phyloP scores from a whole-genome alignment of 1,140 invertebrate genomes.

The Drosophila sulfurigaster region DNA sequence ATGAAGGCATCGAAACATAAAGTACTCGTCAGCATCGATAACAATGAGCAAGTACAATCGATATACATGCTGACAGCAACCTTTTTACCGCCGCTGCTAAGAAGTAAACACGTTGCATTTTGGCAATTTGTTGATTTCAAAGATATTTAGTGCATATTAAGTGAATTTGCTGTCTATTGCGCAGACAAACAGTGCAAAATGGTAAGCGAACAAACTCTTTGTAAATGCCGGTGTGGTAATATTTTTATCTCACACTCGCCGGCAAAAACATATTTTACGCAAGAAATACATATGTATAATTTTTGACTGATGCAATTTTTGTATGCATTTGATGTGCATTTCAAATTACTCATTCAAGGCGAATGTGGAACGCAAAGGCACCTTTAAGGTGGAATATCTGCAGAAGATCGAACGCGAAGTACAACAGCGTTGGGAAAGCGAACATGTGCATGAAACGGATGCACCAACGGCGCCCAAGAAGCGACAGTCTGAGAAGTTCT shows the following conservation, averaged over 20 bases:
- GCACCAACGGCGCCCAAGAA: slow-evolving; percentile 88
- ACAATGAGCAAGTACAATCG: not conserved
- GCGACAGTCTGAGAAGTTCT: slow-evolving; percentile 92
- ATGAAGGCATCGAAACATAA: too few relatives aligned
- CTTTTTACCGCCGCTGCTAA: slow-evolving; percentile 34
- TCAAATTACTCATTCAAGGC: slow-evolving; percentile 51
- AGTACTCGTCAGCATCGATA: slow-evolving; percentile 17
- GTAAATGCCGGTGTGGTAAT: not conserved
- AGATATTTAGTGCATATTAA: slow-evolving; percentile 28
- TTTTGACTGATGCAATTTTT: slow-evolving; percentile 41
- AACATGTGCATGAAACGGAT: slow-evolving; percentile 93
- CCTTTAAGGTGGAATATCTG: slow-evolving; percentile 96
- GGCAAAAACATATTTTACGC: not conserved
- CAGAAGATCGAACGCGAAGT: slow-evolving; percentile 94
- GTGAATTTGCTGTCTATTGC: slow-evolving; percentile 3
- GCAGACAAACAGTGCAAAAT: slow-evolving; percentile 27
- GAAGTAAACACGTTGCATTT: slow-evolving; percentile 77
- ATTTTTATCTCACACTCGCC: not conserved
- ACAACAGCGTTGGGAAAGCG: slow-evolving; percentile 92
- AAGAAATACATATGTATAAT: not conserved
- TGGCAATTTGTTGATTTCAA: slow-evolving; percentile 35
- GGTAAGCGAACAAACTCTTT: slow-evolving; percentile 40
- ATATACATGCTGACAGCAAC: slow-evolving; percentile 16
- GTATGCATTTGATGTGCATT: not conserved
- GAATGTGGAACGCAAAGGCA: slow-evolving; percentile 92